phyloP scores from a whole-genome alignment of 2,113 vertebrate genomes.

The Neotoma lepida region DNA sequence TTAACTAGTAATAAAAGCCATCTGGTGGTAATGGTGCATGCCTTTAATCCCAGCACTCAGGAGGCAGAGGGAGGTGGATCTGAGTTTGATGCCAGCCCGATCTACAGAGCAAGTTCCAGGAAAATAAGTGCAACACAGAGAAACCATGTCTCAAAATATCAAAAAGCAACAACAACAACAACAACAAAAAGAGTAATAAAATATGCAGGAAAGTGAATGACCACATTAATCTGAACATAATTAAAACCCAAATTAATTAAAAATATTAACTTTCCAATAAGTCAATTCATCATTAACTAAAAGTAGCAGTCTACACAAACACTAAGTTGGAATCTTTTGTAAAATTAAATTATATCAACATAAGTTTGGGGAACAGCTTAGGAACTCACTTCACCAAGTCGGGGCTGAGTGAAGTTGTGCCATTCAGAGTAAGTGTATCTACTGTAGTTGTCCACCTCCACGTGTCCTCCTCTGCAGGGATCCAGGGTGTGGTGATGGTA shows the following conservation, averaged over 20 bases:
- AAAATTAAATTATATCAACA: conserved; percentile 20
- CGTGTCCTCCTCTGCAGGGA: conserved; percentile 73
- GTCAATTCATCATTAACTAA: not conserved
- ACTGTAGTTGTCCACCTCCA: conserved; percentile 78
- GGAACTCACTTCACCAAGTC: conserved; percentile 86
- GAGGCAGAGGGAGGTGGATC: not conserved
- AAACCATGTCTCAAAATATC: not conserved
- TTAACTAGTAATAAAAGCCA: not conserved
- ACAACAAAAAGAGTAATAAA: not conserved
- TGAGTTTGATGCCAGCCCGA: not conserved
- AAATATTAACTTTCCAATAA: not conserved
- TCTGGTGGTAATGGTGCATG: not conserved
- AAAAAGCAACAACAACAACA: not conserved
- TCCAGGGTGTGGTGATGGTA: conserved; percentile 80
- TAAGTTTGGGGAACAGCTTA: not conserved
- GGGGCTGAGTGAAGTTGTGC: conserved; percentile 86
- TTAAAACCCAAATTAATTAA: conserved; percentile 5
- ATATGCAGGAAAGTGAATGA: not conserved
- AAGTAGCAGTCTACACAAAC: not conserved
- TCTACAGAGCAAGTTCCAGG: not conserved
- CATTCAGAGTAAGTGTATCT: conserved; percentile 86
- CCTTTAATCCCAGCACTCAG: not conserved
- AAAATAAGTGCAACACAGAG: not conserved
- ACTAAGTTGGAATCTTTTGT: not conserved
- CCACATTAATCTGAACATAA: conserved; percentile 7